Base-by-base conservation (phyloP, 2,888 invertebrate species). In the Trichopria drosophilae region DNA sequence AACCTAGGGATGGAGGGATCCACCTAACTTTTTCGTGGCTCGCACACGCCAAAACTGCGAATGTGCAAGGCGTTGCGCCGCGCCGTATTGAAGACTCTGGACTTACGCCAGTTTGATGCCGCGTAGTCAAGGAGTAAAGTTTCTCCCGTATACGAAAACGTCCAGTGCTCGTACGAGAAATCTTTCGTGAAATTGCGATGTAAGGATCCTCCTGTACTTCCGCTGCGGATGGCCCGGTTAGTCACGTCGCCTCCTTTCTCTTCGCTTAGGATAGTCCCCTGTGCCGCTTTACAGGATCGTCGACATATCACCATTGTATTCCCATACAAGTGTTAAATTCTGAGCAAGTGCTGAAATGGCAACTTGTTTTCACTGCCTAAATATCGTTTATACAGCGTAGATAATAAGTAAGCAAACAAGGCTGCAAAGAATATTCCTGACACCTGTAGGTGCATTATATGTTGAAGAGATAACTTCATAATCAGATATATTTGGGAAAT, bases 1-100 rank as follows among this genome's bases (percentile, higher is more conserved):
- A 67, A 44, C 72, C 68, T 60, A 67, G 74, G 28, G 52, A 24
- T 26, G 66, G 36, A 46, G 36, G 19, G 24, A 37, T 23, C 32
- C 53, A 76, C 62, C 58, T 76, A 64, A 10, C 64, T 63, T 58
- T 62, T 59, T 59, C 48, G 46, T 46, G 7, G n/a, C 34, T 10
- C 22, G 16, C 22, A 20, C 44, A 16, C 34, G 16, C 40, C 9
- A 9, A 23, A 5, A 9, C 7, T 9, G 12, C 26, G 20, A 10
- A 19, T 9, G 20, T n/a, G 23, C 29, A 20, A 20, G 12, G 18
- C 13, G 36, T 7, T 19, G 3, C 10, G 32, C 16, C 24, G 24
- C 47, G 50, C 44, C 23, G 26, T 51, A 47, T 44, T 53, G 57
- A 58, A 62, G 55, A 58, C 44, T 40, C 61, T 66, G 66, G 65